Conservation (phyloP, 1,140 invertebrate genomes). For the Drosophila oshimai region DNA sequence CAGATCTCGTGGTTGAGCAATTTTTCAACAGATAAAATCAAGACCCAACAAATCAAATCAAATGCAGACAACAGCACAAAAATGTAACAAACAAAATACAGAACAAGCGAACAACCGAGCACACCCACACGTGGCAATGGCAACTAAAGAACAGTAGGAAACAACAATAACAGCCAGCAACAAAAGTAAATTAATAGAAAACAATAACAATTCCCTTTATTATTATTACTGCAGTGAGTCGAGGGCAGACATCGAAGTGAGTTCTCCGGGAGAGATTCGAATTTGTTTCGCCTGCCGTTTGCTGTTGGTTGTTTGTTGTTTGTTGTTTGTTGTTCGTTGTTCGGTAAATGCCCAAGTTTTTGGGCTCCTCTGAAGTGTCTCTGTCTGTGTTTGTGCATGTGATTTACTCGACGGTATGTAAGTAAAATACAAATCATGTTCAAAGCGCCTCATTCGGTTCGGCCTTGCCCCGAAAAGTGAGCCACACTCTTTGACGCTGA, state of each 20-base stretch:
- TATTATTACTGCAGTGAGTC: slow-evolving; percentile 48
- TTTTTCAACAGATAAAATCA: slow-evolving; percentile 48
- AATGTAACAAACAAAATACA: slow-evolving; percentile 9
- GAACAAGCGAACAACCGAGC: background rate
- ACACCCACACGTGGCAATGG: slow-evolving; percentile 13
- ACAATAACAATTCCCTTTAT: slow-evolving; percentile 50
- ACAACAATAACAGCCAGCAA: slow-evolving; percentile 35
- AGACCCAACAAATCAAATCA: slow-evolving; percentile 46
- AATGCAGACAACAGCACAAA: slow-evolving; percentile 38
- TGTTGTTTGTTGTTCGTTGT: slow-evolving; percentile 13
- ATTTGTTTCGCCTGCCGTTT: slow-evolving; percentile 35
- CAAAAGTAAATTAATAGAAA: slow-evolving; percentile 48
- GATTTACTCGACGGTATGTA: slow-evolving; percentile 42
- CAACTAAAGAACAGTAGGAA: slow-evolving; percentile 19
- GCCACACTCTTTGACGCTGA: slow-evolving; percentile 14
- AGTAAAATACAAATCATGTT: slow-evolving; percentile 48
- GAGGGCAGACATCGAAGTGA: slow-evolving; percentile 33
- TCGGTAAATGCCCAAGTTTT: slow-evolving; percentile 40
- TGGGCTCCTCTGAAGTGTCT: slow-evolving; percentile 25
- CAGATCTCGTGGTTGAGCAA: slow-evolving; percentile 32
- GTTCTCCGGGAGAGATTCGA: slow-evolving; percentile 32
- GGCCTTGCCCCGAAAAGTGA: slow-evolving; percentile 36
- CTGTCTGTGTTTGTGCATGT: slow-evolving; percentile 23
- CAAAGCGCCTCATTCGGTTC: slow-evolving; percentile 2
- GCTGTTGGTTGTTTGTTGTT: background rate